A percentile compares a stretch with the other conserved stretches of the same genome.
These are phyloP conservation scores for Indri indri DNA, from an alignment of 2,113 vertebrate genomes.

Conservation along the genomic window DNA sequence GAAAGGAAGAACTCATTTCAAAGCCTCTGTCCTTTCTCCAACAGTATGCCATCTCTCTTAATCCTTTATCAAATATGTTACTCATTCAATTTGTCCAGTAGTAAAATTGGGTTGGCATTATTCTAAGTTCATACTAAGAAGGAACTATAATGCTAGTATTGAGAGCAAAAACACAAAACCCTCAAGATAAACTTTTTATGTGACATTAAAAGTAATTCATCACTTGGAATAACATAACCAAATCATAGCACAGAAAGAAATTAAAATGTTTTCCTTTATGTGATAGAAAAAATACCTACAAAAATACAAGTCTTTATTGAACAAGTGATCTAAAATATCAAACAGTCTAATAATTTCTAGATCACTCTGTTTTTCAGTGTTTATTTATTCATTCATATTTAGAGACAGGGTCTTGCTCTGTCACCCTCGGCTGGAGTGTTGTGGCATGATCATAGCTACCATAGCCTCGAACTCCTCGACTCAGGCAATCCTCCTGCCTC, in stretches of 20 bases:
- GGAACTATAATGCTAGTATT: neutral
- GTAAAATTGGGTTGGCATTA: neutral
- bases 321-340: neutral
- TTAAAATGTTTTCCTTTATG: constrained; percentile 13
- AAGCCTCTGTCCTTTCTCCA: neutral
- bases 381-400: neutral
- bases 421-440: too few relatives aligned
- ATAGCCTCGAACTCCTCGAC: too few relatives aligned
- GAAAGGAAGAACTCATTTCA: neutral
- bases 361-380: neutral
- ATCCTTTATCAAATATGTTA: neutral
- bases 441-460: too few relatives aligned
- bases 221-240: neutral
- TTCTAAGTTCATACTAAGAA: constrained; percentile 1
- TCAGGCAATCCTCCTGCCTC: too few relatives aligned
- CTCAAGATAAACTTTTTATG: neutral
- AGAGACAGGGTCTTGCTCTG: too few relatives aligned
- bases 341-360: neutral
- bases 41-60: neutral
- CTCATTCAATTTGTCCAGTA: neutral
- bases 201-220: neutral
- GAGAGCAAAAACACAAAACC: neutral
- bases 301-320: neutral
- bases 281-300: neutral
- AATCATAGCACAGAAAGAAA: neutral